Conservation (phyloP, 2,113 vertebrate species). For the Psophia crepitans region DNA sequence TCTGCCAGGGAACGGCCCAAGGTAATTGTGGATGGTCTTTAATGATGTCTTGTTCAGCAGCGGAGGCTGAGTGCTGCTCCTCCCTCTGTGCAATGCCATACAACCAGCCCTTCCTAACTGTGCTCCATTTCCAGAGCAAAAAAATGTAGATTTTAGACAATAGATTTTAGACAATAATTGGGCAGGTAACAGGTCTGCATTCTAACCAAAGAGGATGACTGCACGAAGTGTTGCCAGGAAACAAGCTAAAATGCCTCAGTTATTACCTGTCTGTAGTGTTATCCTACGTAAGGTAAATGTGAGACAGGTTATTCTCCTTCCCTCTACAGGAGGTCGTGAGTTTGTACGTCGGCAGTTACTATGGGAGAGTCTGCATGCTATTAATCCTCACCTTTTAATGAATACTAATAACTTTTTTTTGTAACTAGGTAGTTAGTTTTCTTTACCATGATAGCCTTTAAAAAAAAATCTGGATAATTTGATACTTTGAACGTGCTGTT, state of each 20-base stretch:
- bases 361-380: not conserved
- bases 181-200: not conserved
- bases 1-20: not conserved
- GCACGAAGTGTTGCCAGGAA: not conserved
- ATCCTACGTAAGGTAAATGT: not conserved
- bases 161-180: not conserved
- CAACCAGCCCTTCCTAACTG: too few species aligned
- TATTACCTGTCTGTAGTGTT: not conserved
- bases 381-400: not conserved
- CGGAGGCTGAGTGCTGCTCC: not conserved
- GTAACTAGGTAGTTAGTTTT: not conserved
- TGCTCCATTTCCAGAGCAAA: too few species aligned
- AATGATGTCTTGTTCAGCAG: not conserved
- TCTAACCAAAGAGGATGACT: not conserved
- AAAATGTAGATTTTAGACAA: rapidly evolving
- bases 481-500: not conserved
- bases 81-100: not conserved
- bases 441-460: not conserved
- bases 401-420: not conserved
- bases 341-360: not conserved
- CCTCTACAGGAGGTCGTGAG: not conserved
- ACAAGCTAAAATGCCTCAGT: not conserved
- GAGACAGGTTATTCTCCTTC: not conserved
- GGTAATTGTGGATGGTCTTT: not conserved
- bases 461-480: not conserved